Base-by-base conservation (phyloP, 2,113 vertebrate species). In the Cnemophilus loriae region DNA sequence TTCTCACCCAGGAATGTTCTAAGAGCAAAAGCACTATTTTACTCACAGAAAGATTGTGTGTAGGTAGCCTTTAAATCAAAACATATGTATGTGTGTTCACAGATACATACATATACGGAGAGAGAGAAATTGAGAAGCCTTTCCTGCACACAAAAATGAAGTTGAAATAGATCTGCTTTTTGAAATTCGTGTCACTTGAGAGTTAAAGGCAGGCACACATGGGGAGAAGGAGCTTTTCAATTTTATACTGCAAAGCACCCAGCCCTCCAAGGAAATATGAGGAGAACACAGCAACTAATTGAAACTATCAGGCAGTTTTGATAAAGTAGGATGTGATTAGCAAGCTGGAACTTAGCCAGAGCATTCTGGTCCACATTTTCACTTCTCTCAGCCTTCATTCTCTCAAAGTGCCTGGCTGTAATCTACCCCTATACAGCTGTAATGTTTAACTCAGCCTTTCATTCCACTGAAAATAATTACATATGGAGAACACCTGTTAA, bases 401-500 rank as follows among this genome's bases (percentile, higher is more conserved):
- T 60, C 85, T 92, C 44, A n/a, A 67, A 86, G 53, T 77, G 37
- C 24, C 73, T 84, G 71, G 50, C 69, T 20, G 4, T 59, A 82
- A 87, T 80, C 73, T 84, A 87, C 46, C 50, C 14, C 57, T 70
- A 89, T 93, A 57, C 26, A 82, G 60, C 46, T 84, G 27, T 71
- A 91, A 61, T 46, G n/a, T 80, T 78, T 57, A 88, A 91, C 55
- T 93, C 73, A 55, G 33, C 27, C 93, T 90, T 90, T 85, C 68
- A 91, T 88, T 77, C 61, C 75, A 90, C 59, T 53, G 84, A 75
- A 95, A 94, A 85, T 94, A 96, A 96, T 96, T 97, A 91, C 89
- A 79, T 73, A 88, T 83, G 76, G 87, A 88, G 59, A 96, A 89
- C 69, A 96, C 87, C 92, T 96, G 92, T 87, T 96, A 96, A 95